These are phyloP conservation scores for Celastrina argiolus DNA, from an alignment of 2,888 invertebrate species.

Conservation along the genomic window DNA sequence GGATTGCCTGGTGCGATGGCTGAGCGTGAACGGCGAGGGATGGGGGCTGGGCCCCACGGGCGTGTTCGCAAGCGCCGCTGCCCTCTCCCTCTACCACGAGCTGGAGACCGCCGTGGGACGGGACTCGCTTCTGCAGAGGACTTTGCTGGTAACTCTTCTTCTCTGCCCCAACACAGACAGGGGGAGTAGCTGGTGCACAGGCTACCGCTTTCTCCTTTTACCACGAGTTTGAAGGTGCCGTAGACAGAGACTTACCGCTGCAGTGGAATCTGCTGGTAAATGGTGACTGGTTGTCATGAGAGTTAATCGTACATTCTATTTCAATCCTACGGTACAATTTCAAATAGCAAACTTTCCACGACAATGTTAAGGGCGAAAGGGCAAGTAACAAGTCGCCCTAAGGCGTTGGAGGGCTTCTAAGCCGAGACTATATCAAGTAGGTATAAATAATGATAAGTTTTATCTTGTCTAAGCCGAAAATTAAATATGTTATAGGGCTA, in stretches of 20 bases:
- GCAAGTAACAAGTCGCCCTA: no score
- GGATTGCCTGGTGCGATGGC: slow-evolving; percentile 57
- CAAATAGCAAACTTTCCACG: neutral
- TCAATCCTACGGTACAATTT: no score
- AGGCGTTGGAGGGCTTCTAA: slow-evolving; percentile 8
- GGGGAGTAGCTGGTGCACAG: no score
- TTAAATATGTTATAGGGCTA: neutral
- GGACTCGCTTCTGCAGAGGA: slow-evolving; percentile 56
- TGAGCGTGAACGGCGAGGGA: slow-evolving; percentile 70
- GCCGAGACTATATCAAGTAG: neutral
- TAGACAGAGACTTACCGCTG: no score
- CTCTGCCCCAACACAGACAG: no score
- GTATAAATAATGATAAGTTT: neutral
- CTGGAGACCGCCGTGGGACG: slow-evolving; percentile 54
- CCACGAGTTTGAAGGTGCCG: no score
- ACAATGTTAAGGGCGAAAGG: neutral
- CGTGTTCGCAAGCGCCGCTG: slow-evolving; percentile 69
- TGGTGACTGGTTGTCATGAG: no score
- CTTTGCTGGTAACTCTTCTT: slow-evolving; percentile 54
- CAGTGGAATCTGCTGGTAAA: no score
- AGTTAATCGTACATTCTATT: no score
- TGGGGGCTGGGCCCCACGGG: slow-evolving; percentile 69
- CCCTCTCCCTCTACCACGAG: slow-evolving; percentile 69
- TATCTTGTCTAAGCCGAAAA: neutral
- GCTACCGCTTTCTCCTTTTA: no score